Percentiles rank a stretch among this genome's conserved stretches.
phyloP scores from a whole-genome alignment of 1,140 invertebrate genomes.

The Maconellicoccus hirsutus region DNA sequence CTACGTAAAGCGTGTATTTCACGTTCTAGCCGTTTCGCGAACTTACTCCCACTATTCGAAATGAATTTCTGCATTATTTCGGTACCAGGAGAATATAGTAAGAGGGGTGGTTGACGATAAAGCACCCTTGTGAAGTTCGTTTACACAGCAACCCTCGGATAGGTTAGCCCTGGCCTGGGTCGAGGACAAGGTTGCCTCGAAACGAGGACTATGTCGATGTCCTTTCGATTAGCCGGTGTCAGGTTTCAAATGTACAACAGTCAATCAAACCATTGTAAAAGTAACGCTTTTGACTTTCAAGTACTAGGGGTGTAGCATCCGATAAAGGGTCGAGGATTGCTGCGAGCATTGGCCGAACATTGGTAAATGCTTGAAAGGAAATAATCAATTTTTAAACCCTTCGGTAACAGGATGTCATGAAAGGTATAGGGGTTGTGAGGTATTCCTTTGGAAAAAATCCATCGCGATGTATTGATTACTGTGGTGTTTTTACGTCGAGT shows the following conservation, averaged over 20 bases:
- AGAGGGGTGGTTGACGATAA: no score
- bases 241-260: background rate
- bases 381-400: slow-evolving; percentile 5
- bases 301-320: background rate
- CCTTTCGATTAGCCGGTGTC: background rate
- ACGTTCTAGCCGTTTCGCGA: background rate
- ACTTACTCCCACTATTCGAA: background rate
- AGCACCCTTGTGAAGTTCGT: no score
- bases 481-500: no score
- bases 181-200: no score
- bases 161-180: no score
- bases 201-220: background rate
- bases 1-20: background rate
- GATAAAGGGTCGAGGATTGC: background rate
- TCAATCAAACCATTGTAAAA: slow-evolving; percentile 1
- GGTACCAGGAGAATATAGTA: background rate
- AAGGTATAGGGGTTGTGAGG: background rate
- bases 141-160: no score
- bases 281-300: slow-evolving; percentile 8
- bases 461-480: no score
- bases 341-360: background rate
- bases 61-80: background rate
- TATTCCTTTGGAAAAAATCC: no score
- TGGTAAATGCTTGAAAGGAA: background rate
- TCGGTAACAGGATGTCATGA: background rate